These are phyloP conservation scores for Ascaphus truei DNA, from an alignment of 2,113 vertebrate genomes.

Conservation along the genomic window DNA sequence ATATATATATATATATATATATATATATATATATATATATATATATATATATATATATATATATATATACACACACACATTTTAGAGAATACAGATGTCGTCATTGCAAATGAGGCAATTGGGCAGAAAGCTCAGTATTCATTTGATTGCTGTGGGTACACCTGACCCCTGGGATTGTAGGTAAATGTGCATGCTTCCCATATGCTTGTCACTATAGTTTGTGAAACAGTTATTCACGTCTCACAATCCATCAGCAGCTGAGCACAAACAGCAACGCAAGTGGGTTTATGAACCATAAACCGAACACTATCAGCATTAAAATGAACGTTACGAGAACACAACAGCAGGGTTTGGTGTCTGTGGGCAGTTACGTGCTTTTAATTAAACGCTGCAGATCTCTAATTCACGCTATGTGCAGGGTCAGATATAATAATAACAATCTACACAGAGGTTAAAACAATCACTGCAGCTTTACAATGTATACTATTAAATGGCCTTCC, in stretches of 20 bases:
- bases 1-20: too few species aligned
- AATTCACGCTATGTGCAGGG: neutral
- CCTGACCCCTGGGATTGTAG: neutral
- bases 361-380: neutral
- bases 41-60: too few species aligned
- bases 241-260: neutral
- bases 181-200: neutral
- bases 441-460: too few species aligned
- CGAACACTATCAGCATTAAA: neutral
- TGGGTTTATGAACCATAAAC: too few species aligned
- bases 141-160: too few species aligned
- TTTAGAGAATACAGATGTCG: too few species aligned
- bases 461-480: too few species aligned
- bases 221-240: neutral
- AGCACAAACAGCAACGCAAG: neutral
- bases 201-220: neutral
- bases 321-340: neutral
- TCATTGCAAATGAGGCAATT: too few species aligned
- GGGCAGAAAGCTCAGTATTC: too few species aligned
- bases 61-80: too few species aligned
- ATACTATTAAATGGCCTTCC: too few species aligned
- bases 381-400: neutral
- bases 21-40: too few species aligned
- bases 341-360: rapidly evolving
- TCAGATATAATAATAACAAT: slow-evolving; percentile 10